These are phyloP conservation scores for Natator depressus DNA, from an alignment of 2,113 vertebrate genomes.

Conservation along the genomic window DNA sequence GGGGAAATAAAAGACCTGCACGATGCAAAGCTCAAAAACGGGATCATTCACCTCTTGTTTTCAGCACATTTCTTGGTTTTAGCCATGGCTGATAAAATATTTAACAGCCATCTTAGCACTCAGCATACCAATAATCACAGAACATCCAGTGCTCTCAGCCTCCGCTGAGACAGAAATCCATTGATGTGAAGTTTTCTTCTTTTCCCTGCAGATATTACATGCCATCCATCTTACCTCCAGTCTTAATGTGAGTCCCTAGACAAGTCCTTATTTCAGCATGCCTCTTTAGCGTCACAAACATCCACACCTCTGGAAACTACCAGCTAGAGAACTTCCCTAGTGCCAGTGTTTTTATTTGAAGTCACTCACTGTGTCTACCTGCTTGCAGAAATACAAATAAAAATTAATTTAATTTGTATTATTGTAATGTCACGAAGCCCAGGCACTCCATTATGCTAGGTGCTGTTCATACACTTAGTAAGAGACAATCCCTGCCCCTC, in stretches of 20 bases:
- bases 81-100: conserved; percentile 63
- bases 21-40: conserved; percentile 13
- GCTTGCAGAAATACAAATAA: background rate
- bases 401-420: background rate
- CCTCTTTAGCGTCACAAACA: background rate
- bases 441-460: background rate
- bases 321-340: background rate
- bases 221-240: background rate
- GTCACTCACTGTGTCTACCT: background rate
- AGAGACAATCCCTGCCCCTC: background rate
- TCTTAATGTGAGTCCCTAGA: background rate
- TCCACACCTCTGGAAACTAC: background rate
- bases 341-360: background rate
- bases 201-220: background rate
- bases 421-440: background rate
- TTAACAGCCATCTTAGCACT: conserved; percentile 64
- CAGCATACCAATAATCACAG: conserved; percentile 41
- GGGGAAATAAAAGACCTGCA: background rate
- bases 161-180: conserved; percentile 33
- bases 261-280: background rate
- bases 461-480: accelerated
- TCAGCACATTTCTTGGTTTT: conserved; percentile 36
- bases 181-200: conserved; percentile 28
- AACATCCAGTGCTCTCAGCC: background rate
- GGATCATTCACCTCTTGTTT: conserved; percentile 34